These are phyloP conservation scores for Acanthaster planci DNA, from an alignment of 35 echinoderm and acorn worm genomes.

Conservation along the genomic window DNA sequence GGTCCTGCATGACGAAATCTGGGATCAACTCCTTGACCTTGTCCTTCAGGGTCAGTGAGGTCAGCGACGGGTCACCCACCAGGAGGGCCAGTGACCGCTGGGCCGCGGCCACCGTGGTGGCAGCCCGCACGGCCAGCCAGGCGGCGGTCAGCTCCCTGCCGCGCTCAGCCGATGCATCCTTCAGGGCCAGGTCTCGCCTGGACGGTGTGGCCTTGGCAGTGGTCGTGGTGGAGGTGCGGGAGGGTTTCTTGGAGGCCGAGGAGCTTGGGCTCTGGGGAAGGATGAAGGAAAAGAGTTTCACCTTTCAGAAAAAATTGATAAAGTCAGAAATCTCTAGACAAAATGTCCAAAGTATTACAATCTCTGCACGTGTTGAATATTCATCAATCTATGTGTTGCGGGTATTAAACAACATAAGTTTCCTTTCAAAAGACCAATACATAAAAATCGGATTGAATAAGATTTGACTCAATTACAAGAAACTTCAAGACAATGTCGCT, in stretches of 20 bases:
- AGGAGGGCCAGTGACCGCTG: slow-evolving; percentile 65
- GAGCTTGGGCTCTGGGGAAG: background rate
- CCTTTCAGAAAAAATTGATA: too few relatives aligned
- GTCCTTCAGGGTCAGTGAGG: slow-evolving; percentile 58
- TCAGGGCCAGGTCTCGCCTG: slow-evolving; percentile 34
- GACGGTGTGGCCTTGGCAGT: background rate
- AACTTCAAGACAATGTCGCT: too few relatives aligned
- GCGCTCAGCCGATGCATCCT: slow-evolving; percentile 38
- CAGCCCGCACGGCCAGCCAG: slow-evolving; percentile 74
- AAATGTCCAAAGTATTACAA: too few relatives aligned
- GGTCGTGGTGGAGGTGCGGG: background rate
- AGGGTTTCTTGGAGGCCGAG: slow-evolving; percentile 6
- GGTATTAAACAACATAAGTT: too few relatives aligned
- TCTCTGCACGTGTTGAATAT: too few relatives aligned
- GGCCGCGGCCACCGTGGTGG: slow-evolving; percentile 55
- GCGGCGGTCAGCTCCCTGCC: slow-evolving; percentile 74
- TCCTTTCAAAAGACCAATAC: too few relatives aligned
- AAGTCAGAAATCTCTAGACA: too few relatives aligned
- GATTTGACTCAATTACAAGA: too few relatives aligned
- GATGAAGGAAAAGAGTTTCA: too few relatives aligned
- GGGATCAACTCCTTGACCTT: slow-evolving; percentile 60
- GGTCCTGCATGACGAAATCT: slow-evolving; percentile 75
- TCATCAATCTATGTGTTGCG: too few relatives aligned
- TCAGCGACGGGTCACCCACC: slow-evolving; percentile 86
- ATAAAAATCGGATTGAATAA: too few relatives aligned